Base-by-base conservation (phyloP, 2,113 vertebrate genomes). In the Corydoras sp. region DNA sequence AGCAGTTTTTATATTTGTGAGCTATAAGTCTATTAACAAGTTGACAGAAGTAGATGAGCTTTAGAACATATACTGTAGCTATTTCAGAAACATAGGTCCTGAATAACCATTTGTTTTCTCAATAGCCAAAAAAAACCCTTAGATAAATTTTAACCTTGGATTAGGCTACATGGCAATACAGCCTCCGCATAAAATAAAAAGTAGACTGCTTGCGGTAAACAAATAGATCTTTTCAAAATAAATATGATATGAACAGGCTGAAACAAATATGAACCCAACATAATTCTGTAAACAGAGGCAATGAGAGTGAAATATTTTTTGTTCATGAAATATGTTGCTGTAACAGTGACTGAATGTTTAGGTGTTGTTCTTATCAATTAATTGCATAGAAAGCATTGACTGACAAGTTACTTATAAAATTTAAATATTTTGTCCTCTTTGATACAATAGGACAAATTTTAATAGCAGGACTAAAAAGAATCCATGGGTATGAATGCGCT, bases 331-430 rank as follows among this genome's bases (percentile, higher is more conserved):
- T 79, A 80, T 71, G 79, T 80, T 71, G 56, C 67, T 58, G 72
- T 64, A 54, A 78, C 79, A 66, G 71, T 58, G 48, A 81, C 79
- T 82, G 77, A 82, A 83, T 74, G 60, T 62, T 71, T 69, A 63
- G 65, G 68, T 72, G 69, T 70, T 71, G 59, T 14, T 69, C 84
- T 86, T 87, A 90, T 88, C 86, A 88, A 84, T 87, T 88, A 87
- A 88, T 86, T 89, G 86, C 85, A 81, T 80, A 29, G 70, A 77
- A 80, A 87, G 3, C 9, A 50, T 53, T 10, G 10, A 53, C 18
- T 24, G 35, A 43, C 7, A 43, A 43, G 35, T 43, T 43, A 43
- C 35, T 43, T 43, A 43, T 43, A 43, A 43, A 43, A 43, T 4
- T 43, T 5, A 2, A 24, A 24, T 24, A 24, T 24, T 24, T 24